Evolutionary conservation across 1,140 invertebrate genomes (phyloP).

Genomic region (Cyrtorhinus lividipennis): DNA sequence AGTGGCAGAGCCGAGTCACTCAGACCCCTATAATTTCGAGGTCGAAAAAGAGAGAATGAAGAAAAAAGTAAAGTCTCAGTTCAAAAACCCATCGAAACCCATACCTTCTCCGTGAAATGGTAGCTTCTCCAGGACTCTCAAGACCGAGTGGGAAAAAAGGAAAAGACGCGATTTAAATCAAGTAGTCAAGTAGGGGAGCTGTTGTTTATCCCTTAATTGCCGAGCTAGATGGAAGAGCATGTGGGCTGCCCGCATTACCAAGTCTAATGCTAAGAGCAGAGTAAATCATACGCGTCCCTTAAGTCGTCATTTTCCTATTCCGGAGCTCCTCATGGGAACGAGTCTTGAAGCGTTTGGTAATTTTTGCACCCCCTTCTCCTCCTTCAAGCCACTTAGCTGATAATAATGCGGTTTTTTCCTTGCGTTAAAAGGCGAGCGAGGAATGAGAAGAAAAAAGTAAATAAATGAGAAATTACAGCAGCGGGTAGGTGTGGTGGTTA

Average conservation of each 20-base stretch:
- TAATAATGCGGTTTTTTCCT: neutral
- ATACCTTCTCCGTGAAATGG: neutral
- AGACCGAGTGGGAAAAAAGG: too few relatives aligned
- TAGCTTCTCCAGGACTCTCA: too few relatives aligned
- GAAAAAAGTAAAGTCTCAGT: neutral
- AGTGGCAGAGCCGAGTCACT: neutral
- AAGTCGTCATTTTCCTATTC: too few relatives aligned
- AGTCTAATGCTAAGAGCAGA: constrained; percentile 12
- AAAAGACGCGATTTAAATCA: constrained; percentile 8
- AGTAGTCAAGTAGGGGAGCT: neutral
- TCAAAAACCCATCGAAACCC: neutral
- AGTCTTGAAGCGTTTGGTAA: neutral
- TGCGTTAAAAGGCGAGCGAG: neutral
- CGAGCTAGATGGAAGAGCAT: constrained; percentile 7
- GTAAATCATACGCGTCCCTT: constrained; percentile 9
- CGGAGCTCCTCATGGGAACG: neutral
- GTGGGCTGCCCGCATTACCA: constrained; percentile 14
- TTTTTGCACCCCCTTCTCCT: neutral
- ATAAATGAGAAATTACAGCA: neutral
- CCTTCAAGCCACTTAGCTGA: too few relatives aligned
- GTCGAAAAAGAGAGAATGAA: too few relatives aligned
- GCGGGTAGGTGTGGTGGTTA: too few relatives aligned
- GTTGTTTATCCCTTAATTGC: constrained; percentile 19
- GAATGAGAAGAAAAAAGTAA: neutral
- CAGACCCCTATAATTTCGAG: neutral